Percentiles rank a stretch among this genome's conserved stretches.
Evolutionary conservation across 2,888 invertebrate genomes (phyloP).

Genomic region (Diarsia dahlii): DNA sequence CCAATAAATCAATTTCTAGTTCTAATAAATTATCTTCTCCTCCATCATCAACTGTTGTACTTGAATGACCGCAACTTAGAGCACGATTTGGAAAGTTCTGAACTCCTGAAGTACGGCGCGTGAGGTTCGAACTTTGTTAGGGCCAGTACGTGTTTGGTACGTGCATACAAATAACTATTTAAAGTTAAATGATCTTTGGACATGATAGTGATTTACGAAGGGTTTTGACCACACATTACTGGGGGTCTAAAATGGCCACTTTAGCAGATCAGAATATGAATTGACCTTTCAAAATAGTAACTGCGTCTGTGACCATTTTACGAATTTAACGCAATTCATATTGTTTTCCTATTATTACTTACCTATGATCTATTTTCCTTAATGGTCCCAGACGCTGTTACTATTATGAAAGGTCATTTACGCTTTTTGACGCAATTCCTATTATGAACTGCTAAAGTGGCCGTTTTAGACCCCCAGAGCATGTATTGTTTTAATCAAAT

Average conservation of each 20-base stretch:
- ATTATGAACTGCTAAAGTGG: no score
- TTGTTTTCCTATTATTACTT: no score
- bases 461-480: background rate
- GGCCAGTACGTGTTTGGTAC: conserved; percentile 4
- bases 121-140: background rate
- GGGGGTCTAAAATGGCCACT: no score
- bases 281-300: no score
- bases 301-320: no score
- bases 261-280: no score
- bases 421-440: no score
- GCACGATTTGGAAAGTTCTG: conserved; percentile 10
- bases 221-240: background rate
- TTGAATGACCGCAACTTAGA: background rate
- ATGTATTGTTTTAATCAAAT: background rate
- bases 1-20: background rate
- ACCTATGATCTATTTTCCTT: no score
- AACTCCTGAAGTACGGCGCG: background rate
- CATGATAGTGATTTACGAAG: background rate
- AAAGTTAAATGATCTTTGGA: background rate
- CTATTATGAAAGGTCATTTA: no score
- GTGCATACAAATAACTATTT: background rate
- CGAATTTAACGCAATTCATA: no score
- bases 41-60: background rate
- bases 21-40: background rate
- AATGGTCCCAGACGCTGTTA: no score